Base-by-base conservation (phyloP, 2,888 invertebrate genomes). In the Eristalinus aeneus region DNA sequence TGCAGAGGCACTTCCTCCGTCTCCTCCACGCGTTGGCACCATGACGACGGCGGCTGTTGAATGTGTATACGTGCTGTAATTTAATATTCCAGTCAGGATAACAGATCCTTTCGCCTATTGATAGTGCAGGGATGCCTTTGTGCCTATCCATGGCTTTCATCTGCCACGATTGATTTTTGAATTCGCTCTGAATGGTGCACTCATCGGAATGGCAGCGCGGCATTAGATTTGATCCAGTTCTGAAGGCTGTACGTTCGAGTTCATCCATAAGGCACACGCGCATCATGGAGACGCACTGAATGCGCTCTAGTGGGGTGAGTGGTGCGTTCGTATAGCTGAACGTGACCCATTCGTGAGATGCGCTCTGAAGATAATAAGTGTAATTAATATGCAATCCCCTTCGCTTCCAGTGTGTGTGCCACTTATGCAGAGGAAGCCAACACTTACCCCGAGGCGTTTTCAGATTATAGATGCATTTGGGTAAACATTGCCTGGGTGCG, bases 351-450 rank as follows among this genome's bases (percentile, higher is more conserved):
- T 80, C 56, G 56, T 46, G 12, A 61, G 75, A 76, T 81, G 63
- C 69, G 36, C 69, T 61, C 61, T 34, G 32, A 32, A 77, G 68
- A 81, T 77, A 85, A 81, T 81, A 85, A 72, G 80, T 76, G 80
- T 80, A 80, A 85, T 85, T 85, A 85, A 85, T 80, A 85, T 85
- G 80, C 85, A 73, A 81, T 85, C 68, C 81, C 85, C 74, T 72
- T 60, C 71, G 53, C 36, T 23, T 69, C 60, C 80, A 80, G 72
- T 72, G 12, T 63, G 12, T 63, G 6, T 34, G 53, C 81, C 81
- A 85, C 85, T 85, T 76, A 81, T 67, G 65, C 10, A 22, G 22
- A 68, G 60, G 68, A 80, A 64, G 53, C 67, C 39, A 72, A 64
- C 78, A 80, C 76, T 76, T 73, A 72, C 32, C 76, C 67, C 56